Evolutionary conservation across 2,113 vertebrate genomes (phyloP), one percentile per base, ranked within the genome.

Genomic region (Limanda limanda): DNA sequence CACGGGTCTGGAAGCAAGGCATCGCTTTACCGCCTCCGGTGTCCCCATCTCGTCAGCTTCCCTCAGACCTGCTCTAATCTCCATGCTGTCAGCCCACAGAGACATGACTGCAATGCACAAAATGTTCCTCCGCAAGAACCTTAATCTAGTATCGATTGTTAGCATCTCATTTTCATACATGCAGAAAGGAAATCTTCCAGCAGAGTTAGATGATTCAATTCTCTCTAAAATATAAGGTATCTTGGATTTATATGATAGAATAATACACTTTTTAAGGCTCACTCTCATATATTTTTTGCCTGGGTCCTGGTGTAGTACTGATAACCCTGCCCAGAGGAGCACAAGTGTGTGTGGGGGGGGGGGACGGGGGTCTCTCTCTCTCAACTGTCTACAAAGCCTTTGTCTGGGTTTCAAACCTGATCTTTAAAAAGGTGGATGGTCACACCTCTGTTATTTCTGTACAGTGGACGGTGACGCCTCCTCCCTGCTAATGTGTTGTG

Each of bases 31-130:
- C 23, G 68, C 81, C 86, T 72, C 23, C 25, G 72, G 81, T 65
- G 73, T 51, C 81, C 42, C 60, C 31, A 71, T 71, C 68, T 18
- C 74, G 74, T 84, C 79, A 54, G 79, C 69, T 83, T 65, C 62
- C 77, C 42, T 82, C 74, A 86, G 60, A 65, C 70, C 71, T 12
- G 63, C 71, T 82, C 65, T 79, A 54, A 82, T 87, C 79, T 79
- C 15, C 51, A 86, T 56, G 51, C 66, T 48, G 61, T 74, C 45
- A n/a, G 66, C 79, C 64, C 80, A 68, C 13, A 1, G 57, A 67
- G 67, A 81, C 20, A 45, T 68, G 73, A n/a, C 79, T 54, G 56
- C 47, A 25, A 75, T 67, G 74, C 68, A 83, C 42, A 74, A 70
- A 79, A 80, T 35, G 75, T 69, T 76, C 60, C 71, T 35, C 42